Conservation (phyloP, 2,113 vertebrate genomes). For the Osmerus mordax region DNA sequence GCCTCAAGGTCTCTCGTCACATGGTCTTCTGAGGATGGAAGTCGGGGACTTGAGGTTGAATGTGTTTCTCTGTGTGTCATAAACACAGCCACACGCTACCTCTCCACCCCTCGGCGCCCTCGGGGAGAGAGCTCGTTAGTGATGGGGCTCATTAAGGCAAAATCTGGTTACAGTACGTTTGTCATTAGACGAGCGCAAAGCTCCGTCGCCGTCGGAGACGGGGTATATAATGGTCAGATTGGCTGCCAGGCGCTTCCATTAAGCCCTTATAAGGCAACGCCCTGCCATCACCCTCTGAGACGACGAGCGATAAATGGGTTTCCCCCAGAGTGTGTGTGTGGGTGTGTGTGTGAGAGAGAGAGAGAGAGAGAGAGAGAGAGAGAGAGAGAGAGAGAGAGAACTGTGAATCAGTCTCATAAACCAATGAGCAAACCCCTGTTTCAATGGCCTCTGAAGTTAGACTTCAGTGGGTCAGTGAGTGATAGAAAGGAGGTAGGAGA, state of each 20-base stretch:
- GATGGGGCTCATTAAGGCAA: background rate
- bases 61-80: background rate
- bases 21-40: no score
- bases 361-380: background rate
- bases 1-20: no score
- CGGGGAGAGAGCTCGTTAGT: constrained; percentile 34
- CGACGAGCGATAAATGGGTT: constrained; percentile 41
- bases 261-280: constrained; percentile 26
- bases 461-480: background rate
- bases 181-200: background rate
- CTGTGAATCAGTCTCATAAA: background rate
- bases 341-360: background rate
- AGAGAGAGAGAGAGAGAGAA: background rate
- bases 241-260: constrained; percentile 39
- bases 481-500: background rate
- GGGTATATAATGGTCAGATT: constrained; percentile 24
- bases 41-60: no score
- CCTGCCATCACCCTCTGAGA: constrained; percentile 10
- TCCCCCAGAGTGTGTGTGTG: background rate
- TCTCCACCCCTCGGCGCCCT: constrained; percentile 11
- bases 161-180: background rate
- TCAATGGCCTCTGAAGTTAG: no score
- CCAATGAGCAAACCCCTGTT: no score
- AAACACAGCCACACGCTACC: background rate
- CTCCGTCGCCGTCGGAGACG: constrained; percentile 24